Evolutionary conservation across 2,888 invertebrate genomes (phyloP).

Genomic region (Endomychus coccineus): DNA sequence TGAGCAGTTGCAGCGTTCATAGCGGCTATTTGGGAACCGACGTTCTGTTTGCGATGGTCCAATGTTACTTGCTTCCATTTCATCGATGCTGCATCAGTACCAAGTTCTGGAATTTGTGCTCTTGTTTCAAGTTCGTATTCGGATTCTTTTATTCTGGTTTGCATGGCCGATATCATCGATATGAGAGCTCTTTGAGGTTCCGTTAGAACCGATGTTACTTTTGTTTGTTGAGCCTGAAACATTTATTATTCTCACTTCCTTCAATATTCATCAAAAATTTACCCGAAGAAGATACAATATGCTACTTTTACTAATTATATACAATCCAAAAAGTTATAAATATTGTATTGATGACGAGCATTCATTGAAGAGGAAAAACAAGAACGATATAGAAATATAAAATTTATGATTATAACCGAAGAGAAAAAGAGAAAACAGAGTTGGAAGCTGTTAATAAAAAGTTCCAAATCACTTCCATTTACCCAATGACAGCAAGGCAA

Average conservation of each 20-base stretch:
- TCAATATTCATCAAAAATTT: too few relatives aligned
- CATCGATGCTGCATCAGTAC: constrained; percentile 75
- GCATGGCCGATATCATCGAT: constrained; percentile 83
- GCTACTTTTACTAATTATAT: too few relatives aligned
- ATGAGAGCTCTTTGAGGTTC: constrained; percentile 91
- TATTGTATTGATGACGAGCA: too few relatives aligned
- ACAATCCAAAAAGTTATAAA: too few relatives aligned
- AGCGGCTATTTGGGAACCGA: constrained; percentile 94
- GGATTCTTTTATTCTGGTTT: constrained; percentile 80
- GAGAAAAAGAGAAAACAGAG: too few relatives aligned
- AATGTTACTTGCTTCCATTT: constrained; percentile 92
- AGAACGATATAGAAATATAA: too few relatives aligned
- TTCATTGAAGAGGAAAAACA: too few relatives aligned
- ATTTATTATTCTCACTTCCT: too few relatives aligned
- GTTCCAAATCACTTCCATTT: too few relatives aligned
- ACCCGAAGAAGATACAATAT: neutral
- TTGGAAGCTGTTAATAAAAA: too few relatives aligned
- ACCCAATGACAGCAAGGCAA: too few relatives aligned
- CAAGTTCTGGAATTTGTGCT: constrained; percentile 64
- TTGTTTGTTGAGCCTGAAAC: constrained; percentile 67
- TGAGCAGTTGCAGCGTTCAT: constrained; percentile 99
- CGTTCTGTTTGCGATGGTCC: constrained; percentile 92
- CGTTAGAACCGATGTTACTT: constrained; percentile 76
- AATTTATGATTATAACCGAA: too few relatives aligned
- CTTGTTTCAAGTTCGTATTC: constrained; percentile 57